Percentiles rank a stretch among this genome's conserved stretches.
phyloP scores from a whole-genome alignment of 2,888 invertebrate genomes.

The Zhengitettix transpicula region DNA sequence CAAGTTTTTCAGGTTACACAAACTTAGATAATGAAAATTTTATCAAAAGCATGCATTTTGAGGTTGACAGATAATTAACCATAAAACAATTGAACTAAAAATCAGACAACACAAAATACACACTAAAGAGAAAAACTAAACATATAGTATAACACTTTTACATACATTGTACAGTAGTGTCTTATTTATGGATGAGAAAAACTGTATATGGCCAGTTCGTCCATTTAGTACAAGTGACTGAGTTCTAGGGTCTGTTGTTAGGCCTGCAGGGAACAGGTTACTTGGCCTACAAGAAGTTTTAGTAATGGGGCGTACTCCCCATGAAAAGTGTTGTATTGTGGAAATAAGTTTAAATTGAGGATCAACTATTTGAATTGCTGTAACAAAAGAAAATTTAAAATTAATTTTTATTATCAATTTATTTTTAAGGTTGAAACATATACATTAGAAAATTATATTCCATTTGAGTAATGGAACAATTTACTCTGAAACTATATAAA shows the following conservation, averaged over 20 bases:
- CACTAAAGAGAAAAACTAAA: too few relatives aligned
- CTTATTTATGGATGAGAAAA: constrained; percentile 46
- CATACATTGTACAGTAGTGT: constrained; percentile 54
- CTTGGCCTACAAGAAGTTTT: constrained; percentile 25
- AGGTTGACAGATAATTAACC: too few relatives aligned
- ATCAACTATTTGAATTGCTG: constrained; percentile 26
- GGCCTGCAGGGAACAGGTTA: constrained; percentile 34
- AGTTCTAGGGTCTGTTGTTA: constrained; percentile 43
- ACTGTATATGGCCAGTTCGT: constrained; percentile 55
- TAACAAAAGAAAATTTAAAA: constrained; percentile 6
- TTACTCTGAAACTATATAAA: neutral
- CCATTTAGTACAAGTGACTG: constrained; percentile 53
- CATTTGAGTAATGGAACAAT: neutral
- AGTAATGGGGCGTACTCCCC: constrained; percentile 23
- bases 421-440: neutral
- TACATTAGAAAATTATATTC: too few relatives aligned
- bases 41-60: too few relatives aligned
- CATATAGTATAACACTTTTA: constrained; percentile 7
- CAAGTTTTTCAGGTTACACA: too few relatives aligned
- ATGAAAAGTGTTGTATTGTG: constrained; percentile 50
- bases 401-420: neutral
- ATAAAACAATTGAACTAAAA: too few relatives aligned
- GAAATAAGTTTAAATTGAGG: constrained; percentile 31
- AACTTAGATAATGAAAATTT: too few relatives aligned
- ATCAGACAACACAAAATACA: too few relatives aligned